These are phyloP conservation scores for Tetrao urogallus DNA, from an alignment of 2,113 vertebrate genomes.

Conservation along the genomic window DNA sequence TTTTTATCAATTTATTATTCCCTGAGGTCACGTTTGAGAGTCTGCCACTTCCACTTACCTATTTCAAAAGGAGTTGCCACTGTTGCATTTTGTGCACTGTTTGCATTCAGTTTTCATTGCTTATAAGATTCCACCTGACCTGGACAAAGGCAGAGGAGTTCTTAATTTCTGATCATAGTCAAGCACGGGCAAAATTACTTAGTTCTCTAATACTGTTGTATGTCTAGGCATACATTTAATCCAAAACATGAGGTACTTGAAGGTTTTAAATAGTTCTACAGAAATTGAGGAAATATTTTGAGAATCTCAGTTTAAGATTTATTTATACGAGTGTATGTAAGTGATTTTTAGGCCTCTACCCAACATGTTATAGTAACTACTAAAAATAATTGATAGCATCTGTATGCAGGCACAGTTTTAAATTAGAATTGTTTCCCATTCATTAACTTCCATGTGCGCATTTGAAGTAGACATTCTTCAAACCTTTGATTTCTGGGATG, in stretches of 20 bases:
- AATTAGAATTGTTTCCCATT: conserved; percentile 53
- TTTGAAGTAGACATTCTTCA: not conserved
- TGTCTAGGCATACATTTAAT: not conserved
- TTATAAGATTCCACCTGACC: not conserved
- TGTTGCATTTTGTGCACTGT: not conserved
- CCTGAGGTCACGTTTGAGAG: not conserved
- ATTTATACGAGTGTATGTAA: not conserved
- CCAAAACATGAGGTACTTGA: not conserved
- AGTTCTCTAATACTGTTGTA: not conserved
- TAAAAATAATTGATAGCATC: conserved; percentile 52
- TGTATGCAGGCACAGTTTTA: conserved; percentile 29
- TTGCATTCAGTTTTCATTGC: not conserved
- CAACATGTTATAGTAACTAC: not conserved
- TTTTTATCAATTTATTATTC: too few species aligned
- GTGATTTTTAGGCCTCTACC: conserved; percentile 19
- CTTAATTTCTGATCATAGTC: not conserved
- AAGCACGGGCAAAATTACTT: not conserved
- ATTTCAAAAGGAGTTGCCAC: not conserved
- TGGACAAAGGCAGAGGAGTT: not conserved
- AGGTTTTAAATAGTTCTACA: not conserved
- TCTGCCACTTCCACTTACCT: not conserved
- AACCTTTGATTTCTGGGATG: conserved; percentile 5
- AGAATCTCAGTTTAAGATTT: not conserved
- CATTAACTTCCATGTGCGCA: not conserved
- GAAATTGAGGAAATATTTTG: not conserved